These are phyloP conservation scores for Babyrousa celebensis DNA, from an alignment of 2,797 vertebrate species.

Conservation along the genomic window DNA sequence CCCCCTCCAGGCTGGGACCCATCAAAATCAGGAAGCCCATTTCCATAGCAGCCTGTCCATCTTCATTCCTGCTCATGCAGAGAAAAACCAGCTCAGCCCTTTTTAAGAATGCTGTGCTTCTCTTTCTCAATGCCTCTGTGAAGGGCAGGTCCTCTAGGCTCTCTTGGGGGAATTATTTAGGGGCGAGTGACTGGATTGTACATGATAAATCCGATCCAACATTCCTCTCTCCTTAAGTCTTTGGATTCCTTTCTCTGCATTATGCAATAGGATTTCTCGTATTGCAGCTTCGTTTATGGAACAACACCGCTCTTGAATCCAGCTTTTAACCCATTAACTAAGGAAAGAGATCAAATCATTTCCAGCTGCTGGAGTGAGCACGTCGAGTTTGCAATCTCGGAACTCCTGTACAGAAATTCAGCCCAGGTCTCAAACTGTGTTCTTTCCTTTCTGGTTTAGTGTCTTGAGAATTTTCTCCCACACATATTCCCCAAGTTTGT, in stretches of 20 bases:
- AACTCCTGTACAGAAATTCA: background rate
- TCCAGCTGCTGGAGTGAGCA: background rate
- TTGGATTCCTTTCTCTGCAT: constrained; percentile 54
- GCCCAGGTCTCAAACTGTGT: background rate
- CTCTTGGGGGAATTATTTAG: background rate
- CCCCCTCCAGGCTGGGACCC: background rate
- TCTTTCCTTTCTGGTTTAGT: background rate
- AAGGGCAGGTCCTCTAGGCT: background rate
- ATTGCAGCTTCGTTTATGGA: background rate
- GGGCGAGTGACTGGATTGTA: background rate
- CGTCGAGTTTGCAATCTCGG: background rate
- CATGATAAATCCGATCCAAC: background rate
- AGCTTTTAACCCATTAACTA: constrained; percentile 4
- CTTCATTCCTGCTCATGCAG: background rate
- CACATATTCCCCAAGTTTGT: background rate
- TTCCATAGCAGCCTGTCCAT: background rate
- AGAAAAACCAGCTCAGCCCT: background rate
- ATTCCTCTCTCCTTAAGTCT: constrained; percentile 24
- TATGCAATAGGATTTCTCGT: constrained; percentile 3
- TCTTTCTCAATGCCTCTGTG: background rate
- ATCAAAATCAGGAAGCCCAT: background rate
- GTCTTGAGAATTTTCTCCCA: background rate
- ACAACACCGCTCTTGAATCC: background rate
- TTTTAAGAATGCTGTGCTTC: constrained; percentile 1
- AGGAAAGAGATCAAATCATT: constrained; percentile 31